Percentiles rank a stretch among this genome's conserved stretches.
Conservation (phyloP, 1,140 invertebrate species). For the Apis dorsata region DNA sequence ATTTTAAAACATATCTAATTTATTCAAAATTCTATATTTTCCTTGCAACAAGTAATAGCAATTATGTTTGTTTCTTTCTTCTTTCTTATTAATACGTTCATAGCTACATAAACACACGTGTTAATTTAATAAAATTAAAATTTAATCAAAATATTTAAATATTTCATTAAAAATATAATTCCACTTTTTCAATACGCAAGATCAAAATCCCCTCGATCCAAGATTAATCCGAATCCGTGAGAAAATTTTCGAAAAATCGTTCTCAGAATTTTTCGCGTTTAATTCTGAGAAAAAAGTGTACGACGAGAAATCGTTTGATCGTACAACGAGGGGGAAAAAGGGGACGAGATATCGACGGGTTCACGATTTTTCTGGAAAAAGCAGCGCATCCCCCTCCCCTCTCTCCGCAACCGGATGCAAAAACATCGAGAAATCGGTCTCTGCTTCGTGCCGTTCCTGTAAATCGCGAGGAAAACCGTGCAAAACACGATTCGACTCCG, state of each 20-base stretch:
- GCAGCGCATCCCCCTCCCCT: background rate
- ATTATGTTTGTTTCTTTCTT: too few species aligned
- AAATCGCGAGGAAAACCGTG: slow-evolving; percentile 19
- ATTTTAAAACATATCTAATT: too few species aligned
- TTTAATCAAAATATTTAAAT: too few species aligned
- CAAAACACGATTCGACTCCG: background rate
- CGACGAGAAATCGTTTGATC: background rate
- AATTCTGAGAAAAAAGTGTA: background rate
- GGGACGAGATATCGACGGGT: background rate
- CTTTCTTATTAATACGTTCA: too few species aligned
- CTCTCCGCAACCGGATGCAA: background rate
- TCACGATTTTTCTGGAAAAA: background rate
- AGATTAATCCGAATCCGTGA: background rate
- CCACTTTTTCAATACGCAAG: too few species aligned
- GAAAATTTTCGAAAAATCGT: slow-evolving; percentile 9
- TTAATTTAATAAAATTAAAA: too few species aligned
- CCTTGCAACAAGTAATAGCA: too few species aligned
- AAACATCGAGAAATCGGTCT: slow-evolving; percentile 21
- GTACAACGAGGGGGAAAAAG: slow-evolving; percentile 18
- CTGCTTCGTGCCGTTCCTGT: background rate
- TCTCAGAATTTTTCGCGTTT: slow-evolving; percentile 7
- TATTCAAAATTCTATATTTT: too few species aligned
- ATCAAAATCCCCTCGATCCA: background rate
- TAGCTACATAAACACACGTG: too few species aligned
- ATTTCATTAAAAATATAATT: too few species aligned